A percentile compares a stretch with the other conserved stretches of the same genome.
These are phyloP conservation scores for Drosophila teissieri DNA, from an alignment of 1,140 invertebrate genomes.

Conservation along the genomic window DNA sequence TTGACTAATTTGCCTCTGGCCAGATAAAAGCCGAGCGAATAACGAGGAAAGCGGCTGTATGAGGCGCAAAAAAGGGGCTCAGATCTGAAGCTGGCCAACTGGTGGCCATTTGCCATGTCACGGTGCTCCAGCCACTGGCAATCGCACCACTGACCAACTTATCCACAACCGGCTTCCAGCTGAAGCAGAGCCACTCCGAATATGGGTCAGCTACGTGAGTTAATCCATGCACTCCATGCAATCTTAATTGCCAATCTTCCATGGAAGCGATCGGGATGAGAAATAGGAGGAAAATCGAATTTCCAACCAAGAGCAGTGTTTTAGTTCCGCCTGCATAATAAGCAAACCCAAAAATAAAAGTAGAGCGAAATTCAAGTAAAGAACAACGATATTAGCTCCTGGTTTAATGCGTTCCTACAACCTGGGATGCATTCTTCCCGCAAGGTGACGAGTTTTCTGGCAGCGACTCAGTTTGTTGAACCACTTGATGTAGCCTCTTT, in stretches of 20 bases:
- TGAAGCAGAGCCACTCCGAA: conserved; percentile 21
- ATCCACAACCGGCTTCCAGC: conserved; percentile 48
- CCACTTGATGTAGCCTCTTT: conserved; percentile 30
- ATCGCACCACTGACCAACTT: conserved; percentile 71
- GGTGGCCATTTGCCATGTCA: conserved; percentile 56
- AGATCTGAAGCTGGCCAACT: conserved; percentile 28
- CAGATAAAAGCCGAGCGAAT: conserved; percentile 19
- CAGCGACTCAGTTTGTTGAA: conserved; percentile 29
- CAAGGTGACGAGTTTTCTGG: not conserved
- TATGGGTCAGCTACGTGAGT: conserved; percentile 69
- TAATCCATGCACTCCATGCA: conserved; percentile 54
- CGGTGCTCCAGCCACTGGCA: conserved; percentile 25
- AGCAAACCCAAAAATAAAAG: too few species aligned
- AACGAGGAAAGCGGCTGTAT: conserved; percentile 35
- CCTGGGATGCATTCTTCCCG: conserved; percentile 5
- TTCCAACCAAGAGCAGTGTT: not conserved
- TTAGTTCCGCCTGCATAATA: not conserved
- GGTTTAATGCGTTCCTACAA: not conserved
- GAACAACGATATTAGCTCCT: not conserved
- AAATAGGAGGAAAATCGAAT: not conserved
- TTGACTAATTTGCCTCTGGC: conserved; percentile 71
- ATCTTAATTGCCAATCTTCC: conserved; percentile 74
- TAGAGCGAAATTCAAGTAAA: too few species aligned
- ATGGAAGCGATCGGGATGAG: conserved; percentile 1
- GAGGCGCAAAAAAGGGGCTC: conserved; percentile 26